Percentiles rank a stretch among this genome's conserved stretches.
These are phyloP conservation scores for Magallana gigas DNA, from an alignment of 1,140 invertebrate species.

Conservation along the genomic window DNA sequence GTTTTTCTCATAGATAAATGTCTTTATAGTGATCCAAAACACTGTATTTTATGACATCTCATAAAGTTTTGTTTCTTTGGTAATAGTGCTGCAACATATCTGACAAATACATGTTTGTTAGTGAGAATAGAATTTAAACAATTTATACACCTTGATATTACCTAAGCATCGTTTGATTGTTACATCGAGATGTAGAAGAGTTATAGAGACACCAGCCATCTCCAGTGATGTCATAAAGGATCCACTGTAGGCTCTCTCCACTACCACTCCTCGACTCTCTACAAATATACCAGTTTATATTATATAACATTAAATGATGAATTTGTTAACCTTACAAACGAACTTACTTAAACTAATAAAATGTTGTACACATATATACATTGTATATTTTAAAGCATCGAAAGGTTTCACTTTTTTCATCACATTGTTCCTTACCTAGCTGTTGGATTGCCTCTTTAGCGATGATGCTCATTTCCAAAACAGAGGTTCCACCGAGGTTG, in stretches of 20 bases:
- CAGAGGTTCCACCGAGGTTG: constrained; percentile 88
- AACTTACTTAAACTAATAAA: too few relatives aligned
- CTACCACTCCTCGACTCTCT: constrained; percentile 81
- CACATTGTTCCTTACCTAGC: constrained; percentile 66
- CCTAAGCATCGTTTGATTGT: constrained; percentile 79
- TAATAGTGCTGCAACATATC: neutral
- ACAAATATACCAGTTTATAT: neutral
- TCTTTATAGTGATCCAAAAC: too few relatives aligned
- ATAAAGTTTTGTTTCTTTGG: too few relatives aligned
- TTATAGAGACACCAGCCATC: constrained; percentile 89
- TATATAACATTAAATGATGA: too few relatives aligned
- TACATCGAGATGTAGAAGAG: constrained; percentile 82
- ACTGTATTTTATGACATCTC: too few relatives aligned
- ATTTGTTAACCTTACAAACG: too few relatives aligned
- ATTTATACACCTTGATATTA: constrained; percentile 41
- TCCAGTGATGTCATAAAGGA: constrained; percentile 89
- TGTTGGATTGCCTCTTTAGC: constrained; percentile 84
- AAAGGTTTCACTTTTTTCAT: too few relatives aligned
- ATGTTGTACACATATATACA: too few relatives aligned
- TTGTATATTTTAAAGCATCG: too few relatives aligned
- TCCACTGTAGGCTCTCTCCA: constrained; percentile 86
- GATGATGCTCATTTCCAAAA: constrained; percentile 89
- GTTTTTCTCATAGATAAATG: too few relatives aligned
- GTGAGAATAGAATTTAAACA: too few relatives aligned
- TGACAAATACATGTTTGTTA: neutral